Evolutionary conservation across 2,113 vertebrate species (phyloP), one percentile per base, ranked within the genome.

Genomic region (Ahaetulla prasina): DNA sequence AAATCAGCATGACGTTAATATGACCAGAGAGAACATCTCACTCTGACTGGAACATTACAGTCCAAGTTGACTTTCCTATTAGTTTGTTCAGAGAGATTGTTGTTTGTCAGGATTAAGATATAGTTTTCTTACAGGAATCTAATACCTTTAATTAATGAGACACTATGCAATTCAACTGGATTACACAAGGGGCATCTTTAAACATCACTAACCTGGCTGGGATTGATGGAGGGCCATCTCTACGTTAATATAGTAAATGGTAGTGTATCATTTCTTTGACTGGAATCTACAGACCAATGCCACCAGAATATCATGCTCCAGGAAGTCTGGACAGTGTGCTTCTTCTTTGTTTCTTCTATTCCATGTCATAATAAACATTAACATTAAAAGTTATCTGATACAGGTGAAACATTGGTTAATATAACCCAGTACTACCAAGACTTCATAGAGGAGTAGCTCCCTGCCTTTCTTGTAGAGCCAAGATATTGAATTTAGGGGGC

Each of bases 1-100:
- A 96, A 96, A 97, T 89, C 95, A 96, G 93, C 92, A 92, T 94
- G 96, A 95, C 85, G 92, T 93, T 96, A 97, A 97, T 95, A 96
- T 91, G 95, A 96, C 96, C 93, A 89, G 95, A 95, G 92, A 96
- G 92, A 96, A 94, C 93, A 93, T 95, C 94, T 96, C 95, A 80
- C 92, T 94, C 91, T 93, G 95, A 93, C 94, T 60, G 95, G 94
- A 96, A 94, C 91, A 94, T 93, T 94, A 91, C 53, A 92, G 95
- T 95, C 95, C 94, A 96, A 96, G 92, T 92, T 94, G 74, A 96
- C 92, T 94, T 84, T 95, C 95, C 90, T 94, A 68, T 89, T 94
- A n/a, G 92, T 45, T 91, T 92, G 57, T 91, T 85, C 74, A 63
- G 93, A 93, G 96, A 96, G 94, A 94, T 92, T 94, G 96, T 93